Evolutionary conservation across 2,113 vertebrate genomes (phyloP).

Genomic region (Monopterus albus): DNA sequence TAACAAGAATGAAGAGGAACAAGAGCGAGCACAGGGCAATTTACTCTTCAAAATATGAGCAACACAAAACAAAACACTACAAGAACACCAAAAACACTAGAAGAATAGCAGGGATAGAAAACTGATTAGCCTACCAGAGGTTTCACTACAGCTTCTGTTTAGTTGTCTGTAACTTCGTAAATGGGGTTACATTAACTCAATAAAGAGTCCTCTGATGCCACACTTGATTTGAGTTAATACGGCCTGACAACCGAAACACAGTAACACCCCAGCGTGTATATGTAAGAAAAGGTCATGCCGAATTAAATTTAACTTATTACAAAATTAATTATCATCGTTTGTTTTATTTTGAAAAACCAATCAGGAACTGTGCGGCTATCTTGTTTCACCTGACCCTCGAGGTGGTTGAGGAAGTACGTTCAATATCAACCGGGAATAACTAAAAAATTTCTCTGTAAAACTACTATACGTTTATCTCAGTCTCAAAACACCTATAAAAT

Average conservation of each 20-base stretch:
- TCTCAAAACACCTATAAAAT: background rate
- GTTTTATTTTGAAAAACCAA: conserved; percentile 47
- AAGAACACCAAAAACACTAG: background rate
- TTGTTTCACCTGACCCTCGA: background rate
- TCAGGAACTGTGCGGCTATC: background rate
- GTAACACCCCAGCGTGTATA: too few species aligned
- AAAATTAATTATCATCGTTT: background rate
- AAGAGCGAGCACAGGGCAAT: background rate
- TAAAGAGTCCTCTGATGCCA: too few species aligned
- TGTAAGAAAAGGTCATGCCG: background rate
- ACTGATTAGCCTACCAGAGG: too few species aligned
- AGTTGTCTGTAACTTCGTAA: too few species aligned
- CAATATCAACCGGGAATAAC: conserved; percentile 19
- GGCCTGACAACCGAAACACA: background rate
- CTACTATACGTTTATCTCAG: background rate
- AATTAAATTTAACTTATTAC: background rate
- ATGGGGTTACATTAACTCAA: too few species aligned
- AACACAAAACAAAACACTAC: background rate
- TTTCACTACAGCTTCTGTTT: background rate
- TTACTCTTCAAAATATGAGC: conserved; percentile 6
- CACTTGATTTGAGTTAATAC: background rate
- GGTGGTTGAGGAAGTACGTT: conserved; percentile 55
- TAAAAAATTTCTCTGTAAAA: background rate
- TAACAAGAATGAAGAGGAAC: background rate
- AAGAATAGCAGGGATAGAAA: too few species aligned